These are phyloP conservation scores for Prunella fulvescens DNA, from an alignment of 2,113 vertebrate species.

Conservation along the genomic window DNA sequence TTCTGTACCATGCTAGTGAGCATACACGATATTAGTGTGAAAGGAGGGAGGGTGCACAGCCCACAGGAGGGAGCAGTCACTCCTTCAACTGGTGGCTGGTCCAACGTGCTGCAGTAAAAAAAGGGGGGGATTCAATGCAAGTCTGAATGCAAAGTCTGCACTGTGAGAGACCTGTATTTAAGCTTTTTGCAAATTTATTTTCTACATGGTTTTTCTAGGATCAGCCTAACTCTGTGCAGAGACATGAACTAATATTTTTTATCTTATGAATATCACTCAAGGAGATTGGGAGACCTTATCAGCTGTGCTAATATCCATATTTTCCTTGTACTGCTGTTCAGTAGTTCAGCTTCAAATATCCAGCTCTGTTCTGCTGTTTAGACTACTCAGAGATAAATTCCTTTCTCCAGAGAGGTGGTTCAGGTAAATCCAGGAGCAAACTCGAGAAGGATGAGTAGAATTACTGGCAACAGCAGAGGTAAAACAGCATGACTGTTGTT, in stretches of 20 bases:
- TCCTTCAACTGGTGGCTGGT: neutral
- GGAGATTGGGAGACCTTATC: neutral
- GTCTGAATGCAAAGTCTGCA: neutral
- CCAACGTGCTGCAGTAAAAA: rapidly evolving
- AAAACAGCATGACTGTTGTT: neutral
- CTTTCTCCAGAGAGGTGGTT: neutral
- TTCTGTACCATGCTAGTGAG: neutral
- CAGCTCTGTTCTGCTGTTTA: neutral
- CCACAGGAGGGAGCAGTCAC: neutral
- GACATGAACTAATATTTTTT: neutral
- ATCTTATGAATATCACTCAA: neutral
- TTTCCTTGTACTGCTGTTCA: neutral
- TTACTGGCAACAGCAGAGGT: neutral
- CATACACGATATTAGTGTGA: rapidly evolving
- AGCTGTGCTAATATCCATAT: neutral
- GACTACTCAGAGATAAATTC: neutral
- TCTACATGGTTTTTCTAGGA: neutral
- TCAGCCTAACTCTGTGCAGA: neutral
- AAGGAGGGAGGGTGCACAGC: neutral
- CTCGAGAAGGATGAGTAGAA: neutral
- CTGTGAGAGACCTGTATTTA: neutral
- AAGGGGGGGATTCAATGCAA: too few species aligned
- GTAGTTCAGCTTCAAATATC: neutral
- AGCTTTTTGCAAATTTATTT: neutral
- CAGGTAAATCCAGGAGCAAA: neutral